Evolutionary conservation across 2,888 invertebrate species (phyloP).

Genomic region (Hypercompe scribonia): DNA sequence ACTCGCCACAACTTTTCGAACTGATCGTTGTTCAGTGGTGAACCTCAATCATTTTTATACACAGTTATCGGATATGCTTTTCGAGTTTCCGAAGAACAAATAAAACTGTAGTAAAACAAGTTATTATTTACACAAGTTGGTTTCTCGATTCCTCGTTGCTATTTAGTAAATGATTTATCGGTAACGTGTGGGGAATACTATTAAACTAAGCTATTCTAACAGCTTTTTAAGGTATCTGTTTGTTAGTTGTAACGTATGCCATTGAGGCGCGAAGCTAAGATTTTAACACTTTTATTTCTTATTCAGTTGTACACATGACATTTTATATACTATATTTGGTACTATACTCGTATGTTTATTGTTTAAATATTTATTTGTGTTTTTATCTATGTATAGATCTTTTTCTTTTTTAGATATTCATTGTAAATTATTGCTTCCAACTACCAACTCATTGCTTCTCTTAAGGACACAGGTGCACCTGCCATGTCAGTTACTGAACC

Average conservation of each 20-base stretch:
- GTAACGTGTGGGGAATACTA: slow-evolving; percentile 31
- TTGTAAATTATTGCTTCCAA: too few species aligned
- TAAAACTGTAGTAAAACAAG: slow-evolving; percentile 47
- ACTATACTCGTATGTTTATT: too few species aligned
- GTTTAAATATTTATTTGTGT: too few species aligned
- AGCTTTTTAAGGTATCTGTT: background rate
- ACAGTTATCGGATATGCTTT: slow-evolving; percentile 44
- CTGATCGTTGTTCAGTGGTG: slow-evolving; percentile 32
- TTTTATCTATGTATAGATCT: too few species aligned
- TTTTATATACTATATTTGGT: too few species aligned
- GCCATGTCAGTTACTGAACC: too few species aligned
- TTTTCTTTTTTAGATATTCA: too few species aligned
- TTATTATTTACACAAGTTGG: slow-evolving; percentile 47
- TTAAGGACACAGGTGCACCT: too few species aligned
- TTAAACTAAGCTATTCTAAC: slow-evolving; percentile 13
- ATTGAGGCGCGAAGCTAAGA: background rate
- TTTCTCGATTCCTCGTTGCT: slow-evolving; percentile 26
- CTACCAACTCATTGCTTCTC: too few species aligned
- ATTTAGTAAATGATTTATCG: slow-evolving; percentile 43
- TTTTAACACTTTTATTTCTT: background rate
- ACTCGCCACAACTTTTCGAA: slow-evolving; percentile 35
- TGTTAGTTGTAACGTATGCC: background rate
- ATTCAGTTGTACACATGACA: background rate
- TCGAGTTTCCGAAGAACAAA: slow-evolving; percentile 44
- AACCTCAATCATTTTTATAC: slow-evolving; percentile 49